phyloP scores from a whole-genome alignment of 2,113 vertebrate genomes.

The Aptenodytes forsteri region DNA sequence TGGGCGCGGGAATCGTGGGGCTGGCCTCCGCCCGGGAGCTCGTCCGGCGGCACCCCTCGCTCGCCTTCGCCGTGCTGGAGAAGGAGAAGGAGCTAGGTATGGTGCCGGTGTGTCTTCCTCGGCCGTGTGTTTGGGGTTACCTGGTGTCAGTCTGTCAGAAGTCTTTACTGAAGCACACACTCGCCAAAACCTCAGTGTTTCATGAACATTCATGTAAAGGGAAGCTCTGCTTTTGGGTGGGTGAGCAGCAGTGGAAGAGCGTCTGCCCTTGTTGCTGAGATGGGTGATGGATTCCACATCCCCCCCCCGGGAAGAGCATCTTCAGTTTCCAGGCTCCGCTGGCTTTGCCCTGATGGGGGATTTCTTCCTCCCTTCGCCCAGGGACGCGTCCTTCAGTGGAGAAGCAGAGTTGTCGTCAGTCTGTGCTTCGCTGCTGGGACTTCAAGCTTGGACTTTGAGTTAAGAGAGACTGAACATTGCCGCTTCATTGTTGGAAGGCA shows the following conservation, averaged over 20 bases:
- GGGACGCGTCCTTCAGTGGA: accelerated
- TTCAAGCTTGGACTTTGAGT: neutral
- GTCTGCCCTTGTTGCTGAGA: too few relatives aligned
- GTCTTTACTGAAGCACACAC: accelerated
- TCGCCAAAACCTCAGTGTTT: accelerated
- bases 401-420: neutral
- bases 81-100: conserved; percentile 90
- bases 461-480: accelerated
- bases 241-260: neutral
- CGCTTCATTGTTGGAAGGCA: accelerated
- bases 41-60: conserved; percentile 80
- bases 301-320: too few relatives aligned
- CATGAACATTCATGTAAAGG: accelerated
- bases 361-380: neutral
- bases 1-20: conserved; percentile 92
- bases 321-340: accelerated
- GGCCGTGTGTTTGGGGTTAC: accelerated
- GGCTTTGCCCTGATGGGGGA: neutral
- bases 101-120: neutral
- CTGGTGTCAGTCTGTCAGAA: neutral
- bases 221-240: neutral
- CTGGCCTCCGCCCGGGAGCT: conserved; percentile 89
- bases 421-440: neutral
- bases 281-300: neutral
- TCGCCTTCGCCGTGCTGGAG: conserved; percentile 87